Conservation (phyloP, 1,140 invertebrate species). For the Drosophila tsacasi region DNA sequence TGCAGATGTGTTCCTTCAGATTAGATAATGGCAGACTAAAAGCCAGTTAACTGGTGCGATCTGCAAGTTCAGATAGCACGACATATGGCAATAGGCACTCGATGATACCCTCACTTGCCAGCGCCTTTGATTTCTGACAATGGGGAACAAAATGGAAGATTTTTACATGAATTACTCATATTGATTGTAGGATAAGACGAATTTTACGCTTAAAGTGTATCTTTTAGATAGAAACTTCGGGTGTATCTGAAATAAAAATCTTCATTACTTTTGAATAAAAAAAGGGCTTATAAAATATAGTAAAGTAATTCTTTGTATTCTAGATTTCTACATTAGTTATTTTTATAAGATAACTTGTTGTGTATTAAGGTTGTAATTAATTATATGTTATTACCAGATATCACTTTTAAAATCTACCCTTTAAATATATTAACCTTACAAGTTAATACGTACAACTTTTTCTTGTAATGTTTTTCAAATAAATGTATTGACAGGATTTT, state of each 20-base stretch:
- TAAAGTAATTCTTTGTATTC: too few species aligned
- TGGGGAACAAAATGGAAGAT: not conserved
- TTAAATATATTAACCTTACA: not conserved
- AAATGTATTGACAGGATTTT: not conserved
- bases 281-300: not conserved
- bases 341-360: not conserved
- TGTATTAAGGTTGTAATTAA: not conserved
- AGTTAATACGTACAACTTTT: not conserved
- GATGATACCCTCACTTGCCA: constrained; percentile 11
- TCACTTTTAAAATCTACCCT: not conserved
- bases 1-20: constrained; percentile 61
- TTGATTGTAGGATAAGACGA: constrained; percentile 6
- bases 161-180: constrained; percentile 30
- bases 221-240: not conserved
- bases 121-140: constrained; percentile 9
- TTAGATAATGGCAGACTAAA: constrained; percentile 42
- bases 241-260: not conserved
- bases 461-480: not conserved
- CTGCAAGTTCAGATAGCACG: constrained; percentile 14
- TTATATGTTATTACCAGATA: too few species aligned
- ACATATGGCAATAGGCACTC: constrained; percentile 22
- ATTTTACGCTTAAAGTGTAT: not conserved
- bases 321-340: not conserved
- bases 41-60: constrained; percentile 42
- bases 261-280: not conserved